A percentile compares a stretch with the other conserved stretches of the same genome.
phyloP scores from a whole-genome alignment of 2,797 vertebrate species.

The Petrocephalus schoutedeni region DNA sequence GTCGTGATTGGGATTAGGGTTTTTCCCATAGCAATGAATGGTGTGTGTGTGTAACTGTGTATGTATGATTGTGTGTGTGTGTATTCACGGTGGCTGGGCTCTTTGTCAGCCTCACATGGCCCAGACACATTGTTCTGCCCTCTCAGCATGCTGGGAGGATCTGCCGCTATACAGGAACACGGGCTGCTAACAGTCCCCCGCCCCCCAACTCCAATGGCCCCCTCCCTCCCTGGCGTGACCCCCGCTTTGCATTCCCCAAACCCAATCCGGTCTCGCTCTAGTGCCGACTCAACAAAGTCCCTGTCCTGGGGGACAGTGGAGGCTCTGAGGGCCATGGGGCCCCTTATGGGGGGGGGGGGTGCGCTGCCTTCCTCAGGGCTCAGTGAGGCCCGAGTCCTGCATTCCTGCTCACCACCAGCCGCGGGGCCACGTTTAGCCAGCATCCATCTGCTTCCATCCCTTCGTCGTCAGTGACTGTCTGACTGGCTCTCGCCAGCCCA shows the following conservation, averaged over 20 bases:
- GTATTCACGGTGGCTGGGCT: conserved; percentile 29
- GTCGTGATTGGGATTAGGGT: too few relatives aligned
- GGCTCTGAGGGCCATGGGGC: not conserved
- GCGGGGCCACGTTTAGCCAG: not conserved
- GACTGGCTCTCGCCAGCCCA: not conserved
- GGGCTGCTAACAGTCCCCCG: conserved; percentile 44
- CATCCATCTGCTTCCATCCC: not conserved
- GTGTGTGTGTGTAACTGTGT: too few relatives aligned
- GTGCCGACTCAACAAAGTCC: conserved; percentile 56
- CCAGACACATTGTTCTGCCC: conserved; percentile 40
- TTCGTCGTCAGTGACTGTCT: not conserved
- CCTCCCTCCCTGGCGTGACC: conserved; percentile 47
- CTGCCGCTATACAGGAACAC: conserved; percentile 47
- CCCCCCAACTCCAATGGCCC: conserved; percentile 28
- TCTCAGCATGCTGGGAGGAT: conserved; percentile 40
- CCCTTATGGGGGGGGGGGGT: conserved; percentile 30
- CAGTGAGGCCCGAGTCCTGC: conserved; percentile 39
- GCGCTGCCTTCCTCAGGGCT: conserved; percentile 43
- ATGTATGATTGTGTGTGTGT: conserved; percentile 26
- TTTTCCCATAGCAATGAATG: too few relatives aligned
- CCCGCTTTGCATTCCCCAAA: conserved; percentile 47
- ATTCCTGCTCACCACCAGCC: conserved; percentile 30
- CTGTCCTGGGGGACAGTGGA: conserved; percentile 56
- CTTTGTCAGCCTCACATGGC: conserved; percentile 37
- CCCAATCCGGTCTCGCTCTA: conserved; percentile 44